Conservation (phyloP, 1,140 invertebrate species). For the Sycophaga agraensis region DNA sequence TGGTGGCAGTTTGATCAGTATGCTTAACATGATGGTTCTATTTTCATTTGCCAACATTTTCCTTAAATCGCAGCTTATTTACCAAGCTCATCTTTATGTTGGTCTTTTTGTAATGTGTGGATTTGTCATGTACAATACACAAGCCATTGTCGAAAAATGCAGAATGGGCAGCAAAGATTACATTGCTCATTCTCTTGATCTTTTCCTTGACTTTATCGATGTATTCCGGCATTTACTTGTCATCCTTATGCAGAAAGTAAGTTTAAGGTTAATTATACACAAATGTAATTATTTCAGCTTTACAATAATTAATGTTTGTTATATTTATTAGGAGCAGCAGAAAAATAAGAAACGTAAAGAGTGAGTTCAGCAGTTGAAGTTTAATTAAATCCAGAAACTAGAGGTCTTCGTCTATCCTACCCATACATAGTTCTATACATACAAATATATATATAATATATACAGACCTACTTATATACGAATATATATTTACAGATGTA, state of each 20-base stretch:
- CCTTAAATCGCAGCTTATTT: conserved; percentile 80
- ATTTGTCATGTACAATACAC: conserved; percentile 95
- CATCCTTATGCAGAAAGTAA: conserved; percentile 86
- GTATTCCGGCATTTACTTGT: conserved; percentile 88
- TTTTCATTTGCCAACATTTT: conserved; percentile 83
- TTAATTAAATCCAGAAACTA: conserved; percentile 56
- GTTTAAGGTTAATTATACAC: conserved; percentile 15
- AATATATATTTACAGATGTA: conserved; percentile 35
- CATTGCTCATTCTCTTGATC: conserved; percentile 83
- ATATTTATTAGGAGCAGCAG: conserved; percentile 43
- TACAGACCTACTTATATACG: conserved; percentile 33
- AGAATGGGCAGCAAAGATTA: conserved; percentile 89
- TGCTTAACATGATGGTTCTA: conserved; percentile 76
- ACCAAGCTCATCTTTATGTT: conserved; percentile 81
- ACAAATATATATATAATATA: conserved; percentile 32
- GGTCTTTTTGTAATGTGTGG: conserved; percentile 89
- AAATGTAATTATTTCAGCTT: not conserved
- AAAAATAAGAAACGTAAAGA: conserved; percentile 44
- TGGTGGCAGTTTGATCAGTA: conserved; percentile 78
- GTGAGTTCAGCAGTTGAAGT: conserved; percentile 40
- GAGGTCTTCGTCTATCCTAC: conserved; percentile 57
- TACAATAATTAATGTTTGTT: not conserved
- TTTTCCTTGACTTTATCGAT: conserved; percentile 91
- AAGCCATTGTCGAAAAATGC: conserved; percentile 91
- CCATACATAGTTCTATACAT: conserved; percentile 43